phyloP scores from a whole-genome alignment of 2,888 invertebrate species.

The Caenorhabditis sinica region DNA sequence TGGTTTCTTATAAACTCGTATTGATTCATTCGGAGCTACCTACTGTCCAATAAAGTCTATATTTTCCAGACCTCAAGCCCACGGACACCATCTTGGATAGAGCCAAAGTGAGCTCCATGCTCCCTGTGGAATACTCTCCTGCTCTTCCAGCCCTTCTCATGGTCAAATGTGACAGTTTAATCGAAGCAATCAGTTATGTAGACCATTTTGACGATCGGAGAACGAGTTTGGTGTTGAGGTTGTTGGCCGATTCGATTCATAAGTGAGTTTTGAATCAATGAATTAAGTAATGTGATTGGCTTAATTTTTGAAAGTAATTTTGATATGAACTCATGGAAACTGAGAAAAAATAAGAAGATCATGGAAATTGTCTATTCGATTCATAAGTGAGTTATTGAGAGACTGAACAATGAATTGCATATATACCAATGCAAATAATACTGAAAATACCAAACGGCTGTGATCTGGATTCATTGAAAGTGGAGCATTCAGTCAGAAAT shows the following conservation, averaged over 20 bases:
- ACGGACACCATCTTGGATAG: constrained; percentile 47
- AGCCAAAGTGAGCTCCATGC: constrained; percentile 43
- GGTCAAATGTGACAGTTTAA: constrained; percentile 56
- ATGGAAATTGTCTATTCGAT: no score
- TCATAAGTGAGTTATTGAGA: no score
- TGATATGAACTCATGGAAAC: neutral
- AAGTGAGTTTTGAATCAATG: constrained; percentile 42
- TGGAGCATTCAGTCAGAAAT: no score
- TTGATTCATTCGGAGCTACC: neutral
- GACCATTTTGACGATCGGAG: constrained; percentile 71
- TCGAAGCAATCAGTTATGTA: constrained; percentile 69
- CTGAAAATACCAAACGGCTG: no score
- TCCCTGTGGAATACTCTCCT: constrained; percentile 69
- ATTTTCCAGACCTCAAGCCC: constrained; percentile 41
- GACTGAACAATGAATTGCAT: no score
- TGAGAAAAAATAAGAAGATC: no score
- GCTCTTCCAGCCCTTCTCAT: constrained; percentile 69
- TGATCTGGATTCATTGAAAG: no score
- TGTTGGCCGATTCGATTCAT: constrained; percentile 65
- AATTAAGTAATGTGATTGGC: neutral
- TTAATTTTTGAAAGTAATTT: no score
- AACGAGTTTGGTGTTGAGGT: constrained; percentile 61
- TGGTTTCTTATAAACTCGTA: no score
- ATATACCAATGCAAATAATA: no score
- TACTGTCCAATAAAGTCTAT: no score